Conservation (phyloP, 2,113 vertebrate species). For the Leptocoma aspasia region DNA sequence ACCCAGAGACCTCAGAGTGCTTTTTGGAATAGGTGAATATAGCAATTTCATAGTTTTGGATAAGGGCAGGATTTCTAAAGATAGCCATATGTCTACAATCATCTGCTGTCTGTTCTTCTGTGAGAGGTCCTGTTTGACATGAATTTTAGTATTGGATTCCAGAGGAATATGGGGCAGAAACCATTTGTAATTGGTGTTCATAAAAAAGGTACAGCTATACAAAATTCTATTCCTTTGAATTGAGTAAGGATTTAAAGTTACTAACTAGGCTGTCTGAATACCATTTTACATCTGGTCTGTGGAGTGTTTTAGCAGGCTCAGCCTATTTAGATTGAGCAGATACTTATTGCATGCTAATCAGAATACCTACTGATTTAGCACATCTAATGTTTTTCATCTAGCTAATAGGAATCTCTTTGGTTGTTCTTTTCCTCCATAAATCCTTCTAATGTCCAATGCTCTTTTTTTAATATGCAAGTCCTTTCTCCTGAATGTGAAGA, state of each 20-base stretch:
- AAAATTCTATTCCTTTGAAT: not conserved
- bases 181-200: not conserved
- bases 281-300: not conserved
- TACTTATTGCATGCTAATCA: not conserved
- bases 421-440: not conserved
- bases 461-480: not conserved
- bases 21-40: not conserved
- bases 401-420: not conserved
- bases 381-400: not conserved
- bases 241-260: not conserved
- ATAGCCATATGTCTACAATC: not conserved
- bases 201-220: not conserved
- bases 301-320: not conserved
- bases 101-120: not conserved
- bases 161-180: not conserved
- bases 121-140: not conserved
- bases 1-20: not conserved
- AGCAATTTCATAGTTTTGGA: not conserved
- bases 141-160: not conserved
- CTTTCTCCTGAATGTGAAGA: slow-evolving; percentile 16
- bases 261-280: not conserved
- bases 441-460: not conserved
- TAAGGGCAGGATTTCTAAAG: not conserved
- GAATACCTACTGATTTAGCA: slow-evolving; percentile 6
- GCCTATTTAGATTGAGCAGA: not conserved